These are phyloP conservation scores for Drosophila yakuba DNA, from an alignment of 1,140 invertebrate genomes.

Conservation along the genomic window DNA sequence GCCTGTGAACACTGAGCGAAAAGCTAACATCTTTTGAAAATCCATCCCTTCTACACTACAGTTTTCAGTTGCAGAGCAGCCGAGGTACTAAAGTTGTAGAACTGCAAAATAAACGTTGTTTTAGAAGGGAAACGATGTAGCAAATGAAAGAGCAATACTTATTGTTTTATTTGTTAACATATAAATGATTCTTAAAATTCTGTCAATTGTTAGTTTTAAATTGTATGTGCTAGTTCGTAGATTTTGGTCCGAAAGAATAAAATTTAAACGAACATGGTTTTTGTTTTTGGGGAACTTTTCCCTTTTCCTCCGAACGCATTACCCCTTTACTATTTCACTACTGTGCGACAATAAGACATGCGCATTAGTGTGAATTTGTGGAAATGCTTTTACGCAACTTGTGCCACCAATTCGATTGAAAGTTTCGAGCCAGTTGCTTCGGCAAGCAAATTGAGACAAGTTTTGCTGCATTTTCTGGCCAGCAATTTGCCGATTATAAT, in stretches of 20 bases:
- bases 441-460: constrained; percentile 9
- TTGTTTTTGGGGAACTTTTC: neutral
- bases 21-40: neutral
- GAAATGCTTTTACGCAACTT: constrained; percentile 60
- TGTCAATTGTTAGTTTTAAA: too few relatives aligned
- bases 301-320: neutral
- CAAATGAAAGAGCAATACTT: neutral
- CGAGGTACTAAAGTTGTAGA: too few relatives aligned
- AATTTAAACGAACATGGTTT: too few relatives aligned
- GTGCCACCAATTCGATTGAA: constrained; percentile 46
- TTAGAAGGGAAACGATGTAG: neutral
- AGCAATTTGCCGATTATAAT: constrained; percentile 39
- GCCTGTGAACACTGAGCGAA: constrained; percentile 7
- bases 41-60: too few relatives aligned
- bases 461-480: constrained; percentile 13
- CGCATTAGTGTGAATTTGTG: constrained; percentile 50
- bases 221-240: too few relatives aligned
- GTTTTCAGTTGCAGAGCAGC: too few relatives aligned
- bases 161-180: too few relatives aligned
- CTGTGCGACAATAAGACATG: constrained; percentile 37
- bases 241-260: too few relatives aligned
- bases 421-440: constrained; percentile 39
- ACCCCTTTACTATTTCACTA: neutral
- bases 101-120: too few relatives aligned
- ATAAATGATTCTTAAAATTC: too few relatives aligned